phyloP scores from a whole-genome alignment of 1,140 invertebrate species.

The Platyura marginata region DNA sequence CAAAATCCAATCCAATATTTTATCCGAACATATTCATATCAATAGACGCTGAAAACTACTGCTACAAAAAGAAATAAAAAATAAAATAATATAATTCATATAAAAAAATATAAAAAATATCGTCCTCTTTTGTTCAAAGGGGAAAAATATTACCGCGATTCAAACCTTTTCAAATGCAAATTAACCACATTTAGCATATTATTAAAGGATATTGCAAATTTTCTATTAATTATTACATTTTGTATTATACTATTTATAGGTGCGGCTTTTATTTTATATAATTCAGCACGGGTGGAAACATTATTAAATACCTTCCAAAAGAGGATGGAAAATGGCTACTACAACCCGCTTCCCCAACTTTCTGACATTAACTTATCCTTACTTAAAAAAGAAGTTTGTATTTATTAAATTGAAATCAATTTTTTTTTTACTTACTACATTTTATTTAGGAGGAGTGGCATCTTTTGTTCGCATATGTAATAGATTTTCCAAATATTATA shows the following conservation, averaged over 20 bases:
- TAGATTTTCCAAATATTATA: constrained; percentile 37
- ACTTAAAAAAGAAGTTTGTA: constrained; percentile 35
- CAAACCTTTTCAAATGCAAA: no score
- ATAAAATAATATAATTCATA: no score
- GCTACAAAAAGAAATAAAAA: no score
- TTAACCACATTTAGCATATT: no score
- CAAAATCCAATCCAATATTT: no score
- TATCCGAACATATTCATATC: no score
- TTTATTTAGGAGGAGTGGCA: constrained; percentile 48
- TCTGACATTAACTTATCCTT: constrained; percentile 35
- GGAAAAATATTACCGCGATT: no score
- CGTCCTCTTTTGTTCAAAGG: no score
- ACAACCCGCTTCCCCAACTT: constrained; percentile 32
- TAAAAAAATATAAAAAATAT: no score
- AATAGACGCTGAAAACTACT: neutral
- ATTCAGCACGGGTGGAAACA: constrained; percentile 41
- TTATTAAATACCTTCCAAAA: constrained; percentile 38
- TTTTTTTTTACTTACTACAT: constrained; percentile 2
- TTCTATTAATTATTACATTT: no score
- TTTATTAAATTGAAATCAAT: neutral
- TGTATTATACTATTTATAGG: no score
- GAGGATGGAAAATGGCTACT: constrained; percentile 27
- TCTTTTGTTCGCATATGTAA: constrained; percentile 41
- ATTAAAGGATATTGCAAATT: no score
- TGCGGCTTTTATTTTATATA: constrained; percentile 52